These are phyloP conservation scores for Drosophila gunungcola DNA, from an alignment of 1,140 invertebrate genomes.

Conservation along the genomic window DNA sequence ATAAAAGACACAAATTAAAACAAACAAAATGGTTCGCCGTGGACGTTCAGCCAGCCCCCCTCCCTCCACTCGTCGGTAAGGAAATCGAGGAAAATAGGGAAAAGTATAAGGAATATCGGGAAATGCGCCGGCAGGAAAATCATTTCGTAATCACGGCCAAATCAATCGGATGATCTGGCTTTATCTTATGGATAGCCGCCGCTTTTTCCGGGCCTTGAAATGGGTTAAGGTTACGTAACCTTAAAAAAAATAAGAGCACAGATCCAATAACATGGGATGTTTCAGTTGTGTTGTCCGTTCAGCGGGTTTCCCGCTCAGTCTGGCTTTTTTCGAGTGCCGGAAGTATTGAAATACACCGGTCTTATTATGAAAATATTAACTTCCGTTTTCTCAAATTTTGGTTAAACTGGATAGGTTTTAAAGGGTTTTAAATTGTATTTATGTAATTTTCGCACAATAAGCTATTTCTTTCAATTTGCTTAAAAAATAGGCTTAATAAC, in stretches of 20 bases:
- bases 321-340: background rate
- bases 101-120: conserved; percentile 1
- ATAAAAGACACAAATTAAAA: conserved; percentile 18
- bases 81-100: conserved; percentile 5
- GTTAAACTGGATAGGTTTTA: no score
- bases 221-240: conserved; percentile 66
- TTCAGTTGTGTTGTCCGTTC: background rate
- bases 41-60: conserved; percentile 90
- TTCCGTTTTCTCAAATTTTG: background rate
- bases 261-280: conserved; percentile 19
- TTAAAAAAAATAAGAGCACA: conserved; percentile 45
- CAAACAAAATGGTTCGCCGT: conserved; percentile 89
- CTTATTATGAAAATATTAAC: background rate
- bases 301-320: background rate
- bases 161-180: conserved; percentile 23
- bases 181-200: conserved; percentile 10
- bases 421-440: no score
- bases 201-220: background rate
- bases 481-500: no score
- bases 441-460: no score
- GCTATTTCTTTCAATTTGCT: no score
- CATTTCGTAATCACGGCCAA: conserved; percentile 39
- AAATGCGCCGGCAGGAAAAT: background rate
- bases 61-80: conserved; percentile 87
- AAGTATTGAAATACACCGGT: conserved; percentile 4